Conservation (phyloP, 2,797 vertebrate genomes). For the Etheostoma perlongum region DNA sequence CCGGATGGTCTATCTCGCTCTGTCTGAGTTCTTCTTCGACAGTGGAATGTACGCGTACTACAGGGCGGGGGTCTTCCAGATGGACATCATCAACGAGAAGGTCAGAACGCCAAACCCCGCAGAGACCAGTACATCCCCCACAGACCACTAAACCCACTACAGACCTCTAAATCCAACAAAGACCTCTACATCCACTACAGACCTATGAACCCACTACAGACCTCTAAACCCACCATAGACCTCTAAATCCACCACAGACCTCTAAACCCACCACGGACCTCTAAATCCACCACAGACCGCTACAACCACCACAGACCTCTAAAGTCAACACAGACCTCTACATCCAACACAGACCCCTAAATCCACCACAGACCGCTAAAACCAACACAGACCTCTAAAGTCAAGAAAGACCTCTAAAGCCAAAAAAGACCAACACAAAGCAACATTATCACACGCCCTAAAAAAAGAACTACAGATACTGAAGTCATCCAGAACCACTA, state of each 20-base stretch:
- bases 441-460: too few relatives aligned
- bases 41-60: constrained; percentile 93
- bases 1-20: constrained; percentile 94
- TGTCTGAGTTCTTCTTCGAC: constrained; percentile 97
- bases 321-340: too few relatives aligned
- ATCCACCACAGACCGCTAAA: too few relatives aligned
- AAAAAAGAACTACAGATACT: not conserved
- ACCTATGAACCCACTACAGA: not conserved
- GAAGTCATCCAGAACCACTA: too few relatives aligned
- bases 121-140: not conserved
- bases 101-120: constrained; percentile 67
- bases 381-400: not conserved
- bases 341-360: too few relatives aligned
- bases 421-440: not conserved
- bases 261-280: not conserved
- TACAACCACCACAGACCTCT: too few relatives aligned
- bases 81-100: constrained; percentile 88
- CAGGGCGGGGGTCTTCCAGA: constrained; percentile 86
- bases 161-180: not conserved
- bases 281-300: too few relatives aligned
- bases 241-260: not conserved
- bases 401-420: not conserved
- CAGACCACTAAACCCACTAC: not conserved
- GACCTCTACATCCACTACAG: not conserved
- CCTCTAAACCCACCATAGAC: not conserved